phyloP scores from a whole-genome alignment of 2,888 invertebrate species.

The Agrochola litura region DNA sequence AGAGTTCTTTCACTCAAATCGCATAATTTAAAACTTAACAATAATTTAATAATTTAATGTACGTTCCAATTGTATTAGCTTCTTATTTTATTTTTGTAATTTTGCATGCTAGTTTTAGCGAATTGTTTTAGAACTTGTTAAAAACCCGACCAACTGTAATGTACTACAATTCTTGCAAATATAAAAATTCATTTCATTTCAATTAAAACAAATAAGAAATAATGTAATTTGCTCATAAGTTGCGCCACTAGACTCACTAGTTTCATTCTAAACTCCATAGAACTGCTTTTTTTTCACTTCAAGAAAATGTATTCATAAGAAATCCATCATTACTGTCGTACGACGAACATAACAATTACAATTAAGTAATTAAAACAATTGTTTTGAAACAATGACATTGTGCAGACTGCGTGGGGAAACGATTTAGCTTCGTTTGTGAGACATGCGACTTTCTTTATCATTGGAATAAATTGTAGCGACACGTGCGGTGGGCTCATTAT shows the following conservation, averaged over 20 bases:
- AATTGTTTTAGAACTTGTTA: too few species aligned
- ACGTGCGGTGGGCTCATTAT: conserved; percentile 35
- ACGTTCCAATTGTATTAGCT: too few species aligned
- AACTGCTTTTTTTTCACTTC: background rate
- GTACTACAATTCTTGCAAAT: too few species aligned
- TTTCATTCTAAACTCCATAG: background rate
- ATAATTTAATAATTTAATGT: too few species aligned
- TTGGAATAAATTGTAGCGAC: conserved; percentile 40
- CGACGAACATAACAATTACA: conserved; percentile 1
- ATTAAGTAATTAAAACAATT: conserved; percentile 34
- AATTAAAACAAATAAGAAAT: background rate
- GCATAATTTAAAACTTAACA: background rate
- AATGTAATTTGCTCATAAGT: background rate
- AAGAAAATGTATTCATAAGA: conserved; percentile 12
- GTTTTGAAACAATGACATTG: conserved; percentile 35
- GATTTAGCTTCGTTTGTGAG: conserved; percentile 39
- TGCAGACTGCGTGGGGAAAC: conserved; percentile 22
- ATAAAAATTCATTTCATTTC: too few species aligned
- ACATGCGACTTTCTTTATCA: conserved; percentile 41
- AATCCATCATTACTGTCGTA: conserved; percentile 1
- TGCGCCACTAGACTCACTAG: background rate
- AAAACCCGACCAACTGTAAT: too few species aligned
- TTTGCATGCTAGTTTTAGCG: too few species aligned
- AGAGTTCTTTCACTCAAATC: background rate
- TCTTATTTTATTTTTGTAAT: too few species aligned